Base-by-base conservation (phyloP, 2,888 invertebrate species). In the Apamea monoglypha region DNA sequence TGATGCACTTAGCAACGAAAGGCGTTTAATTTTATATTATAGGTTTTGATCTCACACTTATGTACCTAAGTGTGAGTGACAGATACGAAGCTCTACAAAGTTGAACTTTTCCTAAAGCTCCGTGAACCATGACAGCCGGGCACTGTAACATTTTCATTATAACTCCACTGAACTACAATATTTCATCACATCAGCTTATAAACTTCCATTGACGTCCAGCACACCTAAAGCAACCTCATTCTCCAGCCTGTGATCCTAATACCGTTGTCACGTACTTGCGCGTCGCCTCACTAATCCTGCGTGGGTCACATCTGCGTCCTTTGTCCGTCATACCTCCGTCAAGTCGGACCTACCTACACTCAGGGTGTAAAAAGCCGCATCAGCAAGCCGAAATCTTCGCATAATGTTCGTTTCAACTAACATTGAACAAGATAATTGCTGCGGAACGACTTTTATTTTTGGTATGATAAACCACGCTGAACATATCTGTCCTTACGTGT, bases 301-400 rank as follows among this genome's bases (percentile, higher is more conserved):
- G 81, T 16, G 82, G 61, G 85, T 85, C 76, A 69, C 86, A 76
- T 72, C 86, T 82, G 86, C 47, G 83, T 82, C 83, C 75, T 68
- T 59, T 70, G 82, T 64, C 70, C 71, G 76, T 86, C 83, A 82
- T 7, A 83, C 83, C 86, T 83, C 44, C 63, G 32, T 86, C 83
- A 86, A 47, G 50, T 8, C 14, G 3, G 16, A 32, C 25, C 40
- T 40, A 40, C 63, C 44, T 21, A 29, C 44, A 29, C 7, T 8
- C 18, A 8, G 61, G 18, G 44, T 44, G 61, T 32, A 66, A 44
- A 59, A 76, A 80, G 18, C 16, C n/a, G 21, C 83, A 76, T 76
- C 77, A 61, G 16, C 16, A 12, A 40, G 29, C 40, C 53, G 36
- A 83, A 67, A 36, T 83, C 25, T 36, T 32, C 7, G 16, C 32